Base-by-base conservation (phyloP, 2,113 vertebrate species). In the Varanus salvator region DNA sequence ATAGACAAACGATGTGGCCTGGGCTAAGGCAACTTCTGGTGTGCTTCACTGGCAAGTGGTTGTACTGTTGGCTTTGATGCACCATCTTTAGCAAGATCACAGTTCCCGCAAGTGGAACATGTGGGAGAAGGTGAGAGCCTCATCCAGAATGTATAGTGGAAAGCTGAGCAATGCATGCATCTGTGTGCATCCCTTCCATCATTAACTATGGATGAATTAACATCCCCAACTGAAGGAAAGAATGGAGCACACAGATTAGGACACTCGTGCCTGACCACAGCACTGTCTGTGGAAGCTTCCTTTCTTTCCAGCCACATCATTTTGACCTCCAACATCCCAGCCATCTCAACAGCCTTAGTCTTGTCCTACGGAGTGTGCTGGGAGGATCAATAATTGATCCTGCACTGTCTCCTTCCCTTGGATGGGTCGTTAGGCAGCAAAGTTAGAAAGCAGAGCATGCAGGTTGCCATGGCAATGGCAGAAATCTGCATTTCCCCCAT, bases 381-480 rank as follows among this genome's bases (percentile, higher is more conserved):
- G 48, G 50, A 71, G 29, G 84, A 91, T 64, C 89, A 87, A 87
- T 80, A 68, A 52, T 81, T n/a, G 19, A 85, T 81, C 82, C 54
- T 75, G 38, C 19, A n/a, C 68, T 60, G 44, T 91, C 86, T 88
- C 52, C 50, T 85, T 87, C 6, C 86, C 27, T 77, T 4, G 84
- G 89, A 80, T 86, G 1, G 81, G 81, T 86, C 52, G 77, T 91
- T 90, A 87, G 85, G 90, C 1, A 85, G 85, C 60, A 15, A 85
- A 91, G 91, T 72, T 29, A 86, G 87, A 84, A 89, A 94, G 94
- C 90, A 52, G 80, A 80, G 21, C 87, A 89, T 78, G 92, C 90
- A 44, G 89, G 93, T 94, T 95, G 81, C 95, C 77, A 94, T 87
- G 93, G 91, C 89, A 92, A 95, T 92, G 1, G 57, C 29, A 80